Evolutionary conservation across 2,113 vertebrate genomes (phyloP), one percentile per base, ranked within the genome.

Genomic region (Xiphophorus hellerii): DNA sequence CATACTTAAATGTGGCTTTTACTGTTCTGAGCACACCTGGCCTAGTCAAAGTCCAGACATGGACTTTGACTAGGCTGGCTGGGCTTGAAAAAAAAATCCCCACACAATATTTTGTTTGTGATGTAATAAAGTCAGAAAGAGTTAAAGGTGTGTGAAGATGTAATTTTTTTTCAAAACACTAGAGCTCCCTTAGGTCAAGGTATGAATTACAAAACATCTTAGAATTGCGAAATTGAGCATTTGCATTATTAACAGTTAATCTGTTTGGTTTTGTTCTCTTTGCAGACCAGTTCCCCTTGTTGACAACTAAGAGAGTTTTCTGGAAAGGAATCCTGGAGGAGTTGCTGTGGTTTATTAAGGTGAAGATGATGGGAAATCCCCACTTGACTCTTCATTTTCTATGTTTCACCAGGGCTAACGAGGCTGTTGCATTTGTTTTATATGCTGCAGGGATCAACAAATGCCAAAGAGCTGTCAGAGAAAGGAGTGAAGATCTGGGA

Each of bases 401-500:
- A 5, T 54, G 44, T 28, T 37, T 37, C 35, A 60, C 13, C 61
- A 14, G 4, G 15, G n/a, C 20, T 8, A 29, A 22, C 31, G 8
- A 25, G 3, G 4, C 22, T 5, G 22, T 71, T 5, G 14, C 39
- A 8, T 73, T 60, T 28, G 35, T 14, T 0, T 5, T 3, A 4
- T 31, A 2, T 64, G 5, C 77, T 73, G 65, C 71, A 99, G 98
- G 98, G 98, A 62, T 99, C 97, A 65, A 99, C 98, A 62, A 99
- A 99, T 69, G 95, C 97, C 48, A 98, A 97, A 69, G 97, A 98
- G 75, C 96, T 99, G 33, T 98, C 98, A 0, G 94, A 91, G 51
- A 98, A 96, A 77, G 98, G 98, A 11, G 98, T 99, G 77, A 97
- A 95, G 87, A 99, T 99, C 72, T 99, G 98, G 98, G 97, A 98